Percentiles rank a stretch among this genome's conserved stretches.
Evolutionary conservation across 2,888 invertebrate genomes (phyloP).

Genomic region (Eilema caniola): DNA sequence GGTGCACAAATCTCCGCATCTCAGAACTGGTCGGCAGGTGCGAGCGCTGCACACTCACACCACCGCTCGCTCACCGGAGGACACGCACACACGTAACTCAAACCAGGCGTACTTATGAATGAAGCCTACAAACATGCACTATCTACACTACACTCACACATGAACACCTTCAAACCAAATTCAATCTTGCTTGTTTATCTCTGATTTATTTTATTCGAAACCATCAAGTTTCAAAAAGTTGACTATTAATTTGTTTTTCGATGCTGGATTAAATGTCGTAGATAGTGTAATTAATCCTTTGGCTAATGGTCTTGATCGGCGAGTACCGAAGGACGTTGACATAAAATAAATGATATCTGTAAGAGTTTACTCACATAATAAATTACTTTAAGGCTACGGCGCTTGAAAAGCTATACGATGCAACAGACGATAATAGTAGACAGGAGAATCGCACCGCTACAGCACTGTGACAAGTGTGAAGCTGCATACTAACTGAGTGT

Average conservation of each 20-base stretch:
- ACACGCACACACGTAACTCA: conserved; percentile 51
- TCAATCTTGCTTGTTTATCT: conserved; percentile 83
- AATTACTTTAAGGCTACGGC: no score
- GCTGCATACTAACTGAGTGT: no score
- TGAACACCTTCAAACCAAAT: conserved; percentile 54
- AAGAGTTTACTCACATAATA: conserved; percentile 6
- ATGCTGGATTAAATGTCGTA: conserved; percentile 74
- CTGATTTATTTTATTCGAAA: conserved; percentile 84
- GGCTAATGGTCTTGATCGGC: conserved; percentile 74
- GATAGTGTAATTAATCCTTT: conserved; percentile 81
- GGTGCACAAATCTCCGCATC: conserved; percentile 86
- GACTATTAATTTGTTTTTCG: conserved; percentile 81
- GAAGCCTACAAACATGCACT: conserved; percentile 69
- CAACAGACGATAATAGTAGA: no score
- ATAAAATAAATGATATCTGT: conserved; percentile 24
- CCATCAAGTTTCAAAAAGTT: conserved; percentile 79
- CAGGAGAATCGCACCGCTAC: no score
- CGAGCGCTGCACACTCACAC: conserved; percentile 59
- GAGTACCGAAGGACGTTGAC: conserved; percentile 45
- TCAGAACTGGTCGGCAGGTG: conserved; percentile 87
- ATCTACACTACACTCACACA: conserved; percentile 52
- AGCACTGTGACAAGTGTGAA: no score
- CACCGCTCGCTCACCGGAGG: conserved; percentile 43
- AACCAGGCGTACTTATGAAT: conserved; percentile 83
- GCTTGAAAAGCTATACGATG: no score